Evolutionary conservation across 2,797 vertebrate genomes (phyloP).

Genomic region (Scarus forsteni): DNA sequence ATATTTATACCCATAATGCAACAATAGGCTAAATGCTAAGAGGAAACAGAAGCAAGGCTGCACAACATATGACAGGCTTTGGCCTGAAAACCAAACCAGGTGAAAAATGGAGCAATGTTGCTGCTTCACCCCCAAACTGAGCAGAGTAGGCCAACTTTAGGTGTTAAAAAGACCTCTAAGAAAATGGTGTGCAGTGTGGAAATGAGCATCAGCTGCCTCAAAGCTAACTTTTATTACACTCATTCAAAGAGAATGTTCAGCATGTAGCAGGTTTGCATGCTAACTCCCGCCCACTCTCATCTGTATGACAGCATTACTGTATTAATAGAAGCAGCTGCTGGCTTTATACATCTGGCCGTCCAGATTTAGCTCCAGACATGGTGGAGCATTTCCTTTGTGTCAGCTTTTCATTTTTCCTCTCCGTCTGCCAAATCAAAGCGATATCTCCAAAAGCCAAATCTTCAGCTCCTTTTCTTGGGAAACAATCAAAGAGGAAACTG

Average conservation of each 20-base stretch:
- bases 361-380: conserved; percentile 48
- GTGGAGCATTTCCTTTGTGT: conserved; percentile 19
- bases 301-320: conserved; percentile 39
- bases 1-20: too few relatives aligned
- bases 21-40: too few relatives aligned
- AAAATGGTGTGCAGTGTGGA: too few relatives aligned
- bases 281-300: conserved; percentile 24
- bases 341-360: conserved; percentile 62
- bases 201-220: background rate
- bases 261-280: conserved; percentile 35
- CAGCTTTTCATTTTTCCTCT: conserved; percentile 22
- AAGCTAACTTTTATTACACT: conserved; percentile 7
- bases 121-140: too few relatives aligned
- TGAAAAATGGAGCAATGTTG: too few relatives aligned
- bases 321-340: conserved; percentile 72
- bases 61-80: too few relatives aligned
- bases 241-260: conserved; percentile 23
- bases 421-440: conserved; percentile 31
- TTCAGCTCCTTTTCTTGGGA: conserved; percentile 10
- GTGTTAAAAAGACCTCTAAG: too few relatives aligned
- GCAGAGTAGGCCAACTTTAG: too few relatives aligned
- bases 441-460: conserved; percentile 18
- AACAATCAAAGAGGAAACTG: conserved; percentile 42
- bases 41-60: too few relatives aligned
- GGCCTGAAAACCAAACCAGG: too few relatives aligned